Conservation (phyloP, 2,113 vertebrate species). For the Sturnus vulgaris region DNA sequence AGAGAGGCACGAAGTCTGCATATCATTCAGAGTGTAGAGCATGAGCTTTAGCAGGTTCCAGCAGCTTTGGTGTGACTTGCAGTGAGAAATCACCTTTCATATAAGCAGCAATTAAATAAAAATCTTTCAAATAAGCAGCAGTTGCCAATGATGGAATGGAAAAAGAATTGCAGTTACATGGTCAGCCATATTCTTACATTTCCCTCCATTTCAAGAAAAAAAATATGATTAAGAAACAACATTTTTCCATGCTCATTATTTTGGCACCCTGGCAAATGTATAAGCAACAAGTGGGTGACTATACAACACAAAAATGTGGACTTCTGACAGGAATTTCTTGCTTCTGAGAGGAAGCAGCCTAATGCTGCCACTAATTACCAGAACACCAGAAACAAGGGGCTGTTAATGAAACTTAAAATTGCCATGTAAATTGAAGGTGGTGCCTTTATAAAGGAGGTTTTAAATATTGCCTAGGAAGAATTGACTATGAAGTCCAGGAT, state of each 20-base stretch:
- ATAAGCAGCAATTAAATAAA: neutral
- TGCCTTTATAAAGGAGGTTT: neutral
- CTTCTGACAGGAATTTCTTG: slow-evolving; percentile 6
- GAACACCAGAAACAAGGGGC: neutral
- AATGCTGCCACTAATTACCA: neutral
- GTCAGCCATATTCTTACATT: neutral
- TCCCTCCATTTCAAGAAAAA: neutral
- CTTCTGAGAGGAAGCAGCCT: neutral
- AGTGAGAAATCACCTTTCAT: neutral
- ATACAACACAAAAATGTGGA: neutral
- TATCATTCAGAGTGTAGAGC: neutral
- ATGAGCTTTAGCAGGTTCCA: neutral
- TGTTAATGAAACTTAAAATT: neutral
- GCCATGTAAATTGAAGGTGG: neutral
- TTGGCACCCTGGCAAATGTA: neutral
- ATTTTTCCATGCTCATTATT: neutral
- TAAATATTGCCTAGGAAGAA: neutral
- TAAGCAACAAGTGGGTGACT: neutral
- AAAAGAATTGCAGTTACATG: neutral
- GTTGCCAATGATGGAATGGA: neutral
- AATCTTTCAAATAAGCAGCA: neutral
- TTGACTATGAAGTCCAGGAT: neutral
- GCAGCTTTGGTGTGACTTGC: neutral
- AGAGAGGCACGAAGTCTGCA: neutral
- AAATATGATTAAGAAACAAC: neutral